Percentiles rank a stretch among this genome's conserved stretches.
Evolutionary conservation across 2,888 invertebrate species (phyloP).

Genomic region (Melipona beecheii): DNA sequence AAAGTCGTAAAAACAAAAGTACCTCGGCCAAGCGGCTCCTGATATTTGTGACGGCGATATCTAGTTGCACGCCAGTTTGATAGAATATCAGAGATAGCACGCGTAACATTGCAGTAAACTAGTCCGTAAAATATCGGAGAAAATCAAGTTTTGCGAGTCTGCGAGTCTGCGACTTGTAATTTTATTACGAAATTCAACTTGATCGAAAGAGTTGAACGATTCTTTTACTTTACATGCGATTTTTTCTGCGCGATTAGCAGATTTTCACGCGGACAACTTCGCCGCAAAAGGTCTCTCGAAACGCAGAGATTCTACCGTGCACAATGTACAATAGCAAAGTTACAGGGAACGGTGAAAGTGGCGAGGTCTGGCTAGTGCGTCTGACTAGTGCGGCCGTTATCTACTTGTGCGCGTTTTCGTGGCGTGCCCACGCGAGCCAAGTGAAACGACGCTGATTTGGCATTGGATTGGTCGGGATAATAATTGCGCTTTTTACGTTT

Average conservation of each 20-base stretch:
- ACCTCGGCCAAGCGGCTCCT: conserved; percentile 57
- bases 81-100: background rate
- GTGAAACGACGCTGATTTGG: background rate
- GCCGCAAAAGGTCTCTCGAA: background rate
- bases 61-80: conserved; percentile 17
- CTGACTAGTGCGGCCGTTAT: conserved; percentile 77
- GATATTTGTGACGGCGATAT: conserved; percentile 37
- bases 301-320: background rate
- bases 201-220: too few relatives aligned
- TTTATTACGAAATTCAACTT: too few relatives aligned
- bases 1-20: conserved; percentile 75
- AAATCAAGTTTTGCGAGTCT: background rate
- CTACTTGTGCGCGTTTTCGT: conserved; percentile 70
- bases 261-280: too few relatives aligned
- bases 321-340: background rate
- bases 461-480: too few relatives aligned
- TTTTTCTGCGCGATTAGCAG: background rate
- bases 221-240: too few relatives aligned
- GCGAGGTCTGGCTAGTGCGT: conserved; percentile 47
- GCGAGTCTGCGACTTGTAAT: too few relatives aligned
- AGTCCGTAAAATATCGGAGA: conserved; percentile 12
- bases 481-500: too few relatives aligned
- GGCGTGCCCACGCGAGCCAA: background rate
- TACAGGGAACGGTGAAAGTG: conserved; percentile 28
- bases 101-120: background rate